Conservation (phyloP, 2,113 vertebrate genomes). For the Leucosticte australis region DNA sequence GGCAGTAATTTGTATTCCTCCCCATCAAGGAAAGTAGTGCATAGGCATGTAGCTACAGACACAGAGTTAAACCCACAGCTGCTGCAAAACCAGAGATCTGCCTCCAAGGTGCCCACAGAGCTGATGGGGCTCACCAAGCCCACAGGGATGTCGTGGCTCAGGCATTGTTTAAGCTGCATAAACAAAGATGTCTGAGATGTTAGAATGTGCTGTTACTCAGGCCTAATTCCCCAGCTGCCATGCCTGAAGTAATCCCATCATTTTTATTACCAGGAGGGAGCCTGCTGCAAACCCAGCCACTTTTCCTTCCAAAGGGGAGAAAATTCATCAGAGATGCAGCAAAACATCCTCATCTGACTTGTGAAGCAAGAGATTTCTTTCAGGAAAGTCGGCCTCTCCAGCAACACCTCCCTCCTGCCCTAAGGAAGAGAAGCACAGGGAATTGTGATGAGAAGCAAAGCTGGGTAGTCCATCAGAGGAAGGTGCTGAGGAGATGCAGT, state of each 20-base stretch:
- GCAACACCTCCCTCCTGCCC: not conserved
- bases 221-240: not conserved
- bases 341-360: not conserved
- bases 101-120: not conserved
- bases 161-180: not conserved
- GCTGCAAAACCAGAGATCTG: not conserved
- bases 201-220: not conserved
- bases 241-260: not conserved
- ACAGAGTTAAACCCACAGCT: not conserved
- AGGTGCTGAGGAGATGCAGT: not conserved
- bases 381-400: not conserved
- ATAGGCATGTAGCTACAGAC: not conserved
- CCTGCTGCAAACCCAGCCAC: not conserved
- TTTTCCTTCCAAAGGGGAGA: not conserved
- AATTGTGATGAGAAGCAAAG: not conserved
- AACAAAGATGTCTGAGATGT: not conserved
- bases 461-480: not conserved
- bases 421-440: not conserved
- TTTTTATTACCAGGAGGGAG: not conserved
- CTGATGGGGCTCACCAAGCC: not conserved
- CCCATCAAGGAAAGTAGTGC: not conserved
- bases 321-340: not conserved
- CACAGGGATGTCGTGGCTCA: accelerated
- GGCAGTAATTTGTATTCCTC: not conserved
- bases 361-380: not conserved